Evolutionary conservation across 2,113 vertebrate genomes (phyloP), one percentile per base, ranked within the genome.

Genomic region (Corythornis madagascariensis): DNA sequence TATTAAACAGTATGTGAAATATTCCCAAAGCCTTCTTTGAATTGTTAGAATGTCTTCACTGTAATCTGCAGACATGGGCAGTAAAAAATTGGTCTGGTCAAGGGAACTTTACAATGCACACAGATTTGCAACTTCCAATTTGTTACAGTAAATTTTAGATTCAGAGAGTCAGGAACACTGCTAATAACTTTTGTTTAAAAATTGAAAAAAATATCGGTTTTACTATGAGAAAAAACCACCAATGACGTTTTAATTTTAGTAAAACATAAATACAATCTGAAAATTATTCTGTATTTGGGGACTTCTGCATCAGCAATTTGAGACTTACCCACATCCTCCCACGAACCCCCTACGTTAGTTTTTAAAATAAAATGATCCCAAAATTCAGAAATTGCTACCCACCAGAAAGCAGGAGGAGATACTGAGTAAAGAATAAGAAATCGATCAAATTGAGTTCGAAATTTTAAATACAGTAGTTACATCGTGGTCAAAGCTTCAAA

Each of bases 331-430:
- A 38, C 16, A 82, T 21, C 28, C 11, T 86, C 31, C 25, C 35
- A 29, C 42, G 66, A 3, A 82, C 84, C 42, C 18, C 31, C 31
- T 24, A 1, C 1, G 9, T 79, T 78, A 38, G 4, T 25, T 83
- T 82, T 66, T 35, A 82, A 56, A 74, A 60, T 60, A 56, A 50
- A 72, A 28, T 48, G 31, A 38, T 61, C 50, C 11, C 18, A 28
- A 64, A 83, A 60, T 28, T 72, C 48, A 60, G 63, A 81, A 93
- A 91, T 65, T 7, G 57, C 20, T 70, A 29, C 28, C 38, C 3
- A 4, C 16, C n/a, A 78, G 63, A 94, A 81, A 86, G 74, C 53
- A 60, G n/a, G 21, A 67, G 65, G 11, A 94, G 12, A 84, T 40
- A 78, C 9, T 48, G 55, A 69, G n/a, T 57, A 82, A 74, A 47